Percentiles rank a stretch among this genome's conserved stretches.
These are phyloP conservation scores for Triplophysa rosa DNA, from an alignment of 2,113 vertebrate genomes.

Conservation along the genomic window DNA sequence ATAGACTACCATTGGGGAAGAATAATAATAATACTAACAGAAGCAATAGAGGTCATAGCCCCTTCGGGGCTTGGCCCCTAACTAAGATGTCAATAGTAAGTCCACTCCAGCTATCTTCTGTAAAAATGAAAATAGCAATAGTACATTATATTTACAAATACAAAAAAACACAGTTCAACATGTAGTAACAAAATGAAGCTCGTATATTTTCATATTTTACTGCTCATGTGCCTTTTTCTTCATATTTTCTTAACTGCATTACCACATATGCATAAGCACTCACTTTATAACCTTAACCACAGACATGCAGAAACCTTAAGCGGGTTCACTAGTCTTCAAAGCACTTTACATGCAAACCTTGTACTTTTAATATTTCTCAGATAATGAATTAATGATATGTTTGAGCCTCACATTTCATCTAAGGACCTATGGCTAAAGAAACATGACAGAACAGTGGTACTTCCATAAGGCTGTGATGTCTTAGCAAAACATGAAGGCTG, in stretches of 20 bases:
- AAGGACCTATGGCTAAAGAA: background rate
- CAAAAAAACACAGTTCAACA: background rate
- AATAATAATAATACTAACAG: too few species aligned
- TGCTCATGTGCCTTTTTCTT: background rate
- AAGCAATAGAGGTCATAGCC: too few species aligned
- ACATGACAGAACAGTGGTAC: background rate
- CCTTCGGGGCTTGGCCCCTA: too few species aligned
- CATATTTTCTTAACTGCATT: background rate
- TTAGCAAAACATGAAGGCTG: background rate
- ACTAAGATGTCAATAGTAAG: background rate
- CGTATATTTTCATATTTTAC: background rate
- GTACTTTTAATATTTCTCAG: conserved; percentile 20
- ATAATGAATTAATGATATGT: conserved; percentile 38
- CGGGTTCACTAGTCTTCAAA: conserved; percentile 33
- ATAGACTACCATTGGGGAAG: too few species aligned
- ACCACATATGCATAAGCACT: background rate
- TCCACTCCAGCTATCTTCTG: background rate
- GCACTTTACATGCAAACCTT: conserved; percentile 39
- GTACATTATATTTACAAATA: background rate
- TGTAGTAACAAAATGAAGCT: background rate
- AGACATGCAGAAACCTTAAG: background rate
- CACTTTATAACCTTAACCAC: background rate
- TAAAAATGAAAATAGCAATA: background rate
- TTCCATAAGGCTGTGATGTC: background rate
- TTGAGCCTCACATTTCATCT: conserved; percentile 7